Conservation (phyloP, 1,140 invertebrate species). For the Acyrthosiphon pisum region DNA sequence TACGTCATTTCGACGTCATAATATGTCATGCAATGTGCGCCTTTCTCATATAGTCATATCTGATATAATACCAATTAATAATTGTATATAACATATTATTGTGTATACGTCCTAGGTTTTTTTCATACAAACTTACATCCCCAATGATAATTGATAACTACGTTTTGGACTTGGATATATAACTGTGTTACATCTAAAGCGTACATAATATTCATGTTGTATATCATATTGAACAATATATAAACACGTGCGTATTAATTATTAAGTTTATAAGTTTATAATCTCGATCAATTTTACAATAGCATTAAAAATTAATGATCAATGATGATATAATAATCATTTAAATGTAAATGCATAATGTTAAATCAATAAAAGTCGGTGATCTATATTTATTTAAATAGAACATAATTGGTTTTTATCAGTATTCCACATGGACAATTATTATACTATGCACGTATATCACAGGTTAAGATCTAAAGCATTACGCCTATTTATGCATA, state of each 20-base stretch:
- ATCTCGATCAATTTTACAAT: neutral
- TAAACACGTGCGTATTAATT: neutral
- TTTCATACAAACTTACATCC: neutral
- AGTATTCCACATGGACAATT: neutral
- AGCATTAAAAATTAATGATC: neutral
- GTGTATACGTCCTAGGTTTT: neutral
- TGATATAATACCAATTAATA: neutral
- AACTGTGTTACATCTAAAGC: neutral
- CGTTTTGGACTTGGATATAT: neutral
- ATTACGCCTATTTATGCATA: neutral
- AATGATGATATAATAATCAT: neutral
- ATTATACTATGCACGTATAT: neutral
- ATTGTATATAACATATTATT: neutral
- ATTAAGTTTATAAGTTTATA: neutral
- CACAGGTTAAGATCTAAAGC: neutral
- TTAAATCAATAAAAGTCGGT: neutral
- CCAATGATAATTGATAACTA: neutral
- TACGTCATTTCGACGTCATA: neutral
- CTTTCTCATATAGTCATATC: neutral
- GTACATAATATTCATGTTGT: neutral
- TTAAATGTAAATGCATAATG: neutral
- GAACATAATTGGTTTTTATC: constrained; percentile 22
- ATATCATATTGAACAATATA: neutral
- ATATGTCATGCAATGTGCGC: neutral
- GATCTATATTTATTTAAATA: neutral